These are phyloP conservation scores for Lepidocyrtinus sp. DNA, from an alignment of 2,888 invertebrate genomes.

Conservation along the genomic window DNA sequence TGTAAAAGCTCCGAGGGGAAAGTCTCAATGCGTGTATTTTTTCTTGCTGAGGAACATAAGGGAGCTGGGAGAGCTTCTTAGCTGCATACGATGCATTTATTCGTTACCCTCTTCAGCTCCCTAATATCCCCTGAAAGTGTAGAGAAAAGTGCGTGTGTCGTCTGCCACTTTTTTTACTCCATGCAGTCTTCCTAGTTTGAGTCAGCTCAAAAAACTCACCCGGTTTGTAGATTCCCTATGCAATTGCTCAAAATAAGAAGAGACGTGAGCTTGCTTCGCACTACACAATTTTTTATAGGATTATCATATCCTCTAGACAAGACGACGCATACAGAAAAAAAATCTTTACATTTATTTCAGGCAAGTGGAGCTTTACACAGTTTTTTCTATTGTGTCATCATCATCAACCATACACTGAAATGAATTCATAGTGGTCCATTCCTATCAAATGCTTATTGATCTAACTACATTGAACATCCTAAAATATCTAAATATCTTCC, in stretches of 20 bases:
- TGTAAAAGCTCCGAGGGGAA: conserved; percentile 15
- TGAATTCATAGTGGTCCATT: too few relatives aligned
- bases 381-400: too few relatives aligned
- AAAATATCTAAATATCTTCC: too few relatives aligned
- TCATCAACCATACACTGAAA: too few relatives aligned
- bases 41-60: conserved; percentile 16
- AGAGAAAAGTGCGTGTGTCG: conserved; percentile 6
- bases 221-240: too few relatives aligned
- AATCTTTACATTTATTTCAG: too few relatives aligned
- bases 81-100: conserved; percentile 47
- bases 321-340: conserved; percentile 5
- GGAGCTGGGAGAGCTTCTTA: conserved; percentile 21
- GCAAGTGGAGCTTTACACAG: too few relatives aligned
- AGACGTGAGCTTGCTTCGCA: conserved; percentile 5
- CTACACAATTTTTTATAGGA: background rate
- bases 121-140: background rate
- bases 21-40: background rate
- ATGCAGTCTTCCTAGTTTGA: background rate
- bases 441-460: too few relatives aligned
- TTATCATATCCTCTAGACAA: background rate
- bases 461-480: too few relatives aligned
- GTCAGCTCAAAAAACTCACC: conserved; percentile 11
- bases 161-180: background rate
- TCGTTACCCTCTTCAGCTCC: conserved; percentile 4
- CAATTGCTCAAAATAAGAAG: too few relatives aligned